Percentiles rank a stretch among this genome's conserved stretches.
These are phyloP conservation scores for Ormyrus rosae DNA, from an alignment of 2,888 invertebrate species.

Conservation along the genomic window DNA sequence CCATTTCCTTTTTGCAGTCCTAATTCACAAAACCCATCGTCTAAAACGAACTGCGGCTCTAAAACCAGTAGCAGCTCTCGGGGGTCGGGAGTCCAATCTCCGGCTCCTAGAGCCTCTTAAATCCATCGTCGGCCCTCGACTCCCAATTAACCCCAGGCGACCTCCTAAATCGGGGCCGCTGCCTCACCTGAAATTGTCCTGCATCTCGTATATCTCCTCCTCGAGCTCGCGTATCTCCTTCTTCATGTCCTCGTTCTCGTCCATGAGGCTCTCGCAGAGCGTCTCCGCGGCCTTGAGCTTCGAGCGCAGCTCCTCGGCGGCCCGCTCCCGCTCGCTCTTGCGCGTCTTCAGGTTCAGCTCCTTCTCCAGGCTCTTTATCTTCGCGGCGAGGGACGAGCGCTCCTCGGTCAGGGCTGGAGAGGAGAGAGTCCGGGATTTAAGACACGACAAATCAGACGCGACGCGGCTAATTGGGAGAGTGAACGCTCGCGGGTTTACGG, in stretches of 20 bases:
- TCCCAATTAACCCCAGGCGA: no score
- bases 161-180: no score
- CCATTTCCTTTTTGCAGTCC: no score
- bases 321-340: constrained; percentile 68
- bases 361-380: constrained; percentile 69
- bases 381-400: constrained; percentile 78
- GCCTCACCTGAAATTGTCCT: constrained; percentile 90
- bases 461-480: no score
- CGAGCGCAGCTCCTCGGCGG: constrained; percentile 81
- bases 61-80: no score
- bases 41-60: no score
- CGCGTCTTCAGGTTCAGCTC: constrained; percentile 66
- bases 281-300: constrained; percentile 94
- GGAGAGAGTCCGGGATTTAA: constrained; percentile 29
- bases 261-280: constrained; percentile 94
- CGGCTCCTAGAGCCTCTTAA: no score
- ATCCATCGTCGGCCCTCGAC: no score
- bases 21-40: no score
- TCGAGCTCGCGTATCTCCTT: constrained; percentile 95
- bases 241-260: constrained; percentile 96
- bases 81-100: no score
- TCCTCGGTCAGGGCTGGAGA: constrained; percentile 67
- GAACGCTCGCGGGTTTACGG: no score
- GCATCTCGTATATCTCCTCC: constrained; percentile 99
- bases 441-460: constrained; percentile 24